phyloP scores from a whole-genome alignment of 1,140 invertebrate species.

The Orchestia grillus region DNA sequence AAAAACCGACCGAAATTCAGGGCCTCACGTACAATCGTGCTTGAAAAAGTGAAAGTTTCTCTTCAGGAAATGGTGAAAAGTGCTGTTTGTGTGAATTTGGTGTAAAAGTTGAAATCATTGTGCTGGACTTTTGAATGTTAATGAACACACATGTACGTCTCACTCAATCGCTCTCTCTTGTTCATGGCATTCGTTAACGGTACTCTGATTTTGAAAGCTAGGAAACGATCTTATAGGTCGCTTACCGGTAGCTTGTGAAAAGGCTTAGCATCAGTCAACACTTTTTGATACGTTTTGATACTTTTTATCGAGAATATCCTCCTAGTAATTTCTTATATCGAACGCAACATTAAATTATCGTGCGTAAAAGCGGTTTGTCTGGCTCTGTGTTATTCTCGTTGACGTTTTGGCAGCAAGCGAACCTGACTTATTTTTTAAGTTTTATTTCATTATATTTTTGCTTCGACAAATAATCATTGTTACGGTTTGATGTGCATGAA shows the following conservation, averaged over 20 bases:
- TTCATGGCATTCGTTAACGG: neutral
- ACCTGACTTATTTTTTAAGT: neutral
- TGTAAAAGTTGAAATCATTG: neutral
- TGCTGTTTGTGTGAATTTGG: neutral
- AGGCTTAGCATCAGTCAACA: neutral
- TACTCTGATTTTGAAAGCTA: neutral
- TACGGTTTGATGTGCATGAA: neutral
- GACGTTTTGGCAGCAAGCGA: constrained; percentile 3
- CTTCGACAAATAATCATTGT: no score
- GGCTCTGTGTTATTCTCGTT: neutral
- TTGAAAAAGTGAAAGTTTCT: neutral
- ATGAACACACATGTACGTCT: no score
- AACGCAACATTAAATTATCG: neutral
- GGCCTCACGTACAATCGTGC: neutral
- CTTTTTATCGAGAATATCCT: neutral
- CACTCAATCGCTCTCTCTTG: neutral
- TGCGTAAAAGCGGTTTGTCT: neutral
- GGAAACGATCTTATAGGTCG: neutral
- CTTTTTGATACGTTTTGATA: neutral
- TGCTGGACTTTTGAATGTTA: no score
- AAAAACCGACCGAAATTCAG: neutral
- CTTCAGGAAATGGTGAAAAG: neutral
- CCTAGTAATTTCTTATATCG: neutral
- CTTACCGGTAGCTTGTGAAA: neutral
- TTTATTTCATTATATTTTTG: no score